phyloP scores from a whole-genome alignment of 2,113 vertebrate genomes.

The Rhodinocichla rosea region DNA sequence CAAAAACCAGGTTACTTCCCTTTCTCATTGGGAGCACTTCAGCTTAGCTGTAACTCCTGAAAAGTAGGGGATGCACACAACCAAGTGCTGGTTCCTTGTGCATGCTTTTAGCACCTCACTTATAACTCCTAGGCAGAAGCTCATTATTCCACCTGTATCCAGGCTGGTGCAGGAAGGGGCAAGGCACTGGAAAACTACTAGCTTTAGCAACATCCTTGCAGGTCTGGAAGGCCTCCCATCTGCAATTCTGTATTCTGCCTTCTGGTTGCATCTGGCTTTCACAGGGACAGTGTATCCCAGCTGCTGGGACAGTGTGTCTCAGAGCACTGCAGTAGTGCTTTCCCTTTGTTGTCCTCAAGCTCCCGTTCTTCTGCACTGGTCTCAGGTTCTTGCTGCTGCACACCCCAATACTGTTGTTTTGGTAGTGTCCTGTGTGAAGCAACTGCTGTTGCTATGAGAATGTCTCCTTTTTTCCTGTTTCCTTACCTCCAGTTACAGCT shows the following conservation, averaged over 20 bases:
- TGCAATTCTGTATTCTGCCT: neutral
- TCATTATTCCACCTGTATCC: neutral
- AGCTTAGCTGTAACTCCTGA: neutral
- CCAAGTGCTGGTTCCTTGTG: neutral
- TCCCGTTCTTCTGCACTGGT: neutral
- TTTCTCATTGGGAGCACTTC: neutral
- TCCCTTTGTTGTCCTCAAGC: neutral
- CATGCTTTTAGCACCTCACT: neutral
- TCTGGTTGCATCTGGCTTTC: neutral
- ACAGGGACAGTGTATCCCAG: too few relatives aligned
- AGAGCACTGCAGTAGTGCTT: neutral
- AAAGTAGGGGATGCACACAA: neutral
- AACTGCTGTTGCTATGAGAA: neutral
- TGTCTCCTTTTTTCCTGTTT: neutral
- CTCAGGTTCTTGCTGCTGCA: neutral
- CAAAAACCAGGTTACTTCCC: neutral
- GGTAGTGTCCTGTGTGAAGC: neutral
- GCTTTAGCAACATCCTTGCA: accelerated
- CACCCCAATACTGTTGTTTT: neutral
- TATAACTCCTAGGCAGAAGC: neutral
- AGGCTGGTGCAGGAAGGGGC: neutral
- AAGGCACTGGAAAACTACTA: neutral
- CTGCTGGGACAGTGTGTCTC: neutral
- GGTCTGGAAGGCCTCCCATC: neutral
- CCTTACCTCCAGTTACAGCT: neutral